Evolutionary conservation across 2,113 vertebrate species (phyloP).

Genomic region (Catagonus wagneri): DNA sequence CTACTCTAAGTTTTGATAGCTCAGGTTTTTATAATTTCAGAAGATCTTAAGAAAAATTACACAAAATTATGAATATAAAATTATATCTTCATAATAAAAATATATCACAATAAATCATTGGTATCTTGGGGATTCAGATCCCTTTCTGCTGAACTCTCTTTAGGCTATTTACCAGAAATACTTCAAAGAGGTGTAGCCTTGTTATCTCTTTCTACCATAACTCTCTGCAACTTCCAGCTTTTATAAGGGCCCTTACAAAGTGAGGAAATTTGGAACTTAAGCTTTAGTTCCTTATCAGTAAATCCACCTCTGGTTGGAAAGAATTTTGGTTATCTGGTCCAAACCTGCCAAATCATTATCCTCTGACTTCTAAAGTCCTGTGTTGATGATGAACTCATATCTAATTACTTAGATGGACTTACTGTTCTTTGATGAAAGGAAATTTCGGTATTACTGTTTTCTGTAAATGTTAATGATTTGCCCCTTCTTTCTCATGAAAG

Average conservation of each 20-base stretch:
- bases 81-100: constrained; percentile 30
- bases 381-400: not conserved
- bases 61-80: constrained; percentile 43
- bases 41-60: constrained; percentile 8
- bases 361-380: not conserved
- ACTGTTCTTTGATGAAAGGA: not conserved
- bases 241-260: not conserved
- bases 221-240: not conserved
- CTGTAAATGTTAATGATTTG: not conserved
- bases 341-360: not conserved
- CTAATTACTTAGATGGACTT: not conserved
- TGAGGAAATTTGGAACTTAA: not conserved
- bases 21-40: constrained; percentile 21
- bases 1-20: not conserved
- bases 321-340: not conserved
- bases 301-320: not conserved
- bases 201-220: not conserved
- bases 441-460: not conserved
- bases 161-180: not conserved
- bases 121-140: not conserved
- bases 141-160: not conserved
- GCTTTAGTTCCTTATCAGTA: constrained; percentile 6
- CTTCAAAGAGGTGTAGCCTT: constrained; percentile 28
- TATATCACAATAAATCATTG: not conserved
- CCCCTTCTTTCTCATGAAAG: not conserved